phyloP scores from a whole-genome alignment of 2,888 invertebrate species.

The Belgica antarctica region DNA sequence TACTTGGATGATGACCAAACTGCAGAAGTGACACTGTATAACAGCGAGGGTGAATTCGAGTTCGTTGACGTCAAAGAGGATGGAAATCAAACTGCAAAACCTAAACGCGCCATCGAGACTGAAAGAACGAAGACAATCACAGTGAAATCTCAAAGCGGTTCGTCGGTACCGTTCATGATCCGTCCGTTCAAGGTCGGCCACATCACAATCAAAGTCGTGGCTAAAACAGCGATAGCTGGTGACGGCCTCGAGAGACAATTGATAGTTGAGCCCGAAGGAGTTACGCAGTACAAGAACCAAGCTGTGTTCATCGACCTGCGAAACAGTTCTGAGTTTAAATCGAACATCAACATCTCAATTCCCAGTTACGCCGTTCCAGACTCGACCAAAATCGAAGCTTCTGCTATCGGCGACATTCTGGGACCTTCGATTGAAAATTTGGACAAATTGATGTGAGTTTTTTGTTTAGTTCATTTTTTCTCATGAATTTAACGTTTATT shows the following conservation, averaged over 20 bases:
- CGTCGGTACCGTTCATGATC: slow-evolving; percentile 76
- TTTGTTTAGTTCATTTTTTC: neutral
- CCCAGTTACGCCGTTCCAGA: slow-evolving; percentile 67
- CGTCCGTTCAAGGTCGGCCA: slow-evolving; percentile 66
- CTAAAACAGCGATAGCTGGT: slow-evolving; percentile 66
- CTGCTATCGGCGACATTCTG: slow-evolving; percentile 63
- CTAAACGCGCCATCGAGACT: slow-evolving; percentile 68
- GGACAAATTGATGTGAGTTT: slow-evolving; percentile 58
- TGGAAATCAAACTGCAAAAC: slow-evolving; percentile 60
- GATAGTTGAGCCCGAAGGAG: slow-evolving; percentile 72
- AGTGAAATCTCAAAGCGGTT: slow-evolving; percentile 65
- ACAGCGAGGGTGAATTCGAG: slow-evolving; percentile 70
- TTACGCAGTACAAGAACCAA: slow-evolving; percentile 66
- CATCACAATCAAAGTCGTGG: slow-evolving; percentile 67
- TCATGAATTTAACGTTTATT: neutral
- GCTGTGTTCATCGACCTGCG: slow-evolving; percentile 68
- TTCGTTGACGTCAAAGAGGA: slow-evolving; percentile 72
- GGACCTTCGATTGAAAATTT: slow-evolving; percentile 63
- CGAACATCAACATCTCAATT: slow-evolving; percentile 66
- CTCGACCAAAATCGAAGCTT: slow-evolving; percentile 66
- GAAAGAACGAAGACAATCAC: slow-evolving; percentile 66
- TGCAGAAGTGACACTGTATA: slow-evolving; percentile 76
- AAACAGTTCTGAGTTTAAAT: slow-evolving; percentile 54
- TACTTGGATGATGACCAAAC: slow-evolving; percentile 69
- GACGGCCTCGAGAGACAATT: slow-evolving; percentile 70